Evolutionary conservation across 2,113 vertebrate species (phyloP), one percentile per base, ranked within the genome.

Genomic region (Bufo gargarizans): DNA sequence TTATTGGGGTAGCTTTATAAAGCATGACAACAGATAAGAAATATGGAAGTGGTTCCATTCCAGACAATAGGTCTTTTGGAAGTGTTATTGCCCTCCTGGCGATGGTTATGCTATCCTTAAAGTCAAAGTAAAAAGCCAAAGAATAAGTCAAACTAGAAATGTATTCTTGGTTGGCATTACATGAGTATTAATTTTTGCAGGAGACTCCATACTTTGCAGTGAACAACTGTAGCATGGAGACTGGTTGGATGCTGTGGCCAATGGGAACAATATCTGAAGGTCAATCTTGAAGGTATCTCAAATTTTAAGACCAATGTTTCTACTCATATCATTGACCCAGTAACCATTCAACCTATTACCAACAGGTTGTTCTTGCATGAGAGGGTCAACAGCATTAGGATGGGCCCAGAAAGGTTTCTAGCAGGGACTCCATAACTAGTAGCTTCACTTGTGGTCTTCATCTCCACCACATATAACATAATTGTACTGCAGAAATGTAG

Each of bases 1-100:
- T 92, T 91, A 88, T 89, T 58, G 0, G 0, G 53, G 90, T 92
- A 91, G 92, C 90, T 89, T 91, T 88, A 85, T 33, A 61, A 76
- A 45, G 50, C 19, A 6, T 43, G 55, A 61, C 33, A 72, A 10
- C 8, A 10, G 56, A 74, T 74, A 74, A 74, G 43, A 19, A 63
- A 43, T 50, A 58, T 19, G n/a, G n/a, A 50, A 79, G 56, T 8
- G 63, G 86, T 91, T 79, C 81, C 83, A n/a, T 50, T 81, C 49
- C 49, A 11, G 76, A 77, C 20, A 22, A 53, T 55, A 13, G 3
- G 53, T 59, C 78, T 43, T 33, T 17, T 14, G 13, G 6, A 33
- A 59, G 33, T 10, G 56, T 58, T 43, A 77, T 77, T 80, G 17
- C 12, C 53, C 43, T 74, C 45, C 14, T 49, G 16, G 19, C 45